A percentile compares a stretch with the other conserved stretches of the same genome.
phyloP scores from a whole-genome alignment of 2,888 invertebrate species.

The Parnassius mnemosyne region DNA sequence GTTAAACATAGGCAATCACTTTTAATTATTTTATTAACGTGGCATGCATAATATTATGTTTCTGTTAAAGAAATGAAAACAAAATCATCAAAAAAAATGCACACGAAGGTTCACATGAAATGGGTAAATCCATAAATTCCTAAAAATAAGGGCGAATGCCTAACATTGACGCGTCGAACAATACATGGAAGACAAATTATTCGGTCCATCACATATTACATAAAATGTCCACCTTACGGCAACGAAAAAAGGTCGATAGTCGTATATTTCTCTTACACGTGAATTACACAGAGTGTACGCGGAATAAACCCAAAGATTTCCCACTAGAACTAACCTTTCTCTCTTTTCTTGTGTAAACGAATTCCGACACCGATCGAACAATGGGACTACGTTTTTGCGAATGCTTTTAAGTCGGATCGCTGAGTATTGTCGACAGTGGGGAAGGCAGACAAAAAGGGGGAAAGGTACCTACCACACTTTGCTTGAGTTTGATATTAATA shows the following conservation, averaged over 20 bases:
- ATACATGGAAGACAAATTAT: conserved; percentile 25
- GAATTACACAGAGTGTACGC: conserved; percentile 10
- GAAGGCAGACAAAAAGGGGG: neutral
- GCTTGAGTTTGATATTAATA: too few relatives aligned
- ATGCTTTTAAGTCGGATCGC: conserved; percentile 2
- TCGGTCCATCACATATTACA: neutral
- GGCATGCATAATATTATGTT: too few relatives aligned
- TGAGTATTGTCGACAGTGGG: neutral
- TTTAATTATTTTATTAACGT: too few relatives aligned
- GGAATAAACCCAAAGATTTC: conserved; percentile 24
- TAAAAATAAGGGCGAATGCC: conserved; percentile 22
- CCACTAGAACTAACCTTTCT: conserved; percentile 23
- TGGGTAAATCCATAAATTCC: conserved; percentile 21
- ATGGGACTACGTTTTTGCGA: conserved; percentile 13
- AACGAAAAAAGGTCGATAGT: conserved; percentile 1
- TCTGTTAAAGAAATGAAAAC: too few relatives aligned
- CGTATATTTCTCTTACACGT: neutral
- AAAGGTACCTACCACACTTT: too few relatives aligned
- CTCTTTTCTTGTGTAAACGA: conserved; percentile 22
- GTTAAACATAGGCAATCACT: too few relatives aligned
- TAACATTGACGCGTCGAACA: conserved; percentile 15
- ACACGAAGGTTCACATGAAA: conserved; percentile 8
- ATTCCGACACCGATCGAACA: conserved; percentile 24
- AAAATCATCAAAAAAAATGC: too few relatives aligned
- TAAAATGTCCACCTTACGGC: conserved; percentile 6